Evolutionary conservation across 1,140 invertebrate species (phyloP), one percentile per base, ranked within the genome.

Genomic region (Delia radicum): DNA sequence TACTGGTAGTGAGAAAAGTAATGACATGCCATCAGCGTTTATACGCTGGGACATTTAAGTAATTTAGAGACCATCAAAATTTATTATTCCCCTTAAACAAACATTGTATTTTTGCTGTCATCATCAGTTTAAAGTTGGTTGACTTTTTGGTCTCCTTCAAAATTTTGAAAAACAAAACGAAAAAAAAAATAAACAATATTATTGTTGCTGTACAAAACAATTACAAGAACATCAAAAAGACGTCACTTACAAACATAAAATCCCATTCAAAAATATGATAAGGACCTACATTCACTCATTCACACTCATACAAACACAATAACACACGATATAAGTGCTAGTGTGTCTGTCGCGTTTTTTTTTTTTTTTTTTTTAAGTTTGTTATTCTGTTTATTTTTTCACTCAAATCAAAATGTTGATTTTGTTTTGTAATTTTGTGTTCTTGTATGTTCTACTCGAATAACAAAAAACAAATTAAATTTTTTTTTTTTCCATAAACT

Each of bases 171-270:
- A n/a, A 31, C n/a, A 7, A 18, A 31, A 27, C 28, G 29, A 69
- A 33, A 31, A 69, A 69, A 69, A 37, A 29, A 5, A 8, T 24
- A 21, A 33, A 37, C n/a, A 24, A 69, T 18, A 21, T 3, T 26
- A 27, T 69, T 21, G 65, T 69, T 69, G 65, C 37, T 33, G n/a
- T 21, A 55, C 29, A 69, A 69, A 69, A 69, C 65, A 69, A 69
- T 69, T 69, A 69, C 65, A 69, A 69, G 65, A 69, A 69, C 65
- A 69, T 69, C 65, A 69, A 69, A 33, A 69, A 18, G 18, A 33
- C 37, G 65, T 69, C 65, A 67, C 33, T 31, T 67, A 33, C 63
- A 67, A 33, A 67, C 28, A 33, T 1, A 33, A 7, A 33, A 33
- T n/a, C n/a, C n/a, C n/a, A n/a, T n/a, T n/a, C n/a, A n/a, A n/a